These are phyloP conservation scores for Agrotis segetum DNA, from an alignment of 2,888 invertebrate species.

Conservation along the genomic window DNA sequence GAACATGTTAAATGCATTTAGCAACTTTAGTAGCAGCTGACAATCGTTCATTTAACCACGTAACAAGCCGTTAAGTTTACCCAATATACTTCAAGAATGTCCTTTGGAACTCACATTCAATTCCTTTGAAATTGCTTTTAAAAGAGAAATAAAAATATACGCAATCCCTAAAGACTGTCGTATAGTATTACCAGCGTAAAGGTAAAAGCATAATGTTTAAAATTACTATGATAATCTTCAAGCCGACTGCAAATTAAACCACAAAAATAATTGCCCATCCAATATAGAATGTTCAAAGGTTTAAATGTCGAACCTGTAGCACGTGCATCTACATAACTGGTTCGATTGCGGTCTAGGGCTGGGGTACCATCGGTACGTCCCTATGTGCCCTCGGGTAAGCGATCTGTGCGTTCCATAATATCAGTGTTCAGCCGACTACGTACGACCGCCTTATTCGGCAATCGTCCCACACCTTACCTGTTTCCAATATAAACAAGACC, in stretches of 20 bases:
- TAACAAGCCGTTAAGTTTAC: constrained; percentile 52
- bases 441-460: constrained; percentile 75
- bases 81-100: constrained; percentile 58
- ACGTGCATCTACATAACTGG: constrained; percentile 78
- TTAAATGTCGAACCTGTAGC: constrained; percentile 69
- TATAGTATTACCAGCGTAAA: constrained; percentile 66
- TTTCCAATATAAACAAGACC: constrained; percentile 74
- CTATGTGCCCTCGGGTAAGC: constrained; percentile 45
- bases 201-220: constrained; percentile 67
- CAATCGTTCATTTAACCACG: constrained; percentile 53
- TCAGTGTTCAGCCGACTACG: constrained; percentile 77
- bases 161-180: constrained; percentile 62
- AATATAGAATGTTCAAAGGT: constrained; percentile 75
- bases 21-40: constrained; percentile 49
- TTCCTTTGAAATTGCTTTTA: constrained; percentile 66
- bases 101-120: constrained; percentile 56
- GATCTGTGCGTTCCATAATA: constrained; percentile 71
- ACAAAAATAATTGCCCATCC: constrained; percentile 85
- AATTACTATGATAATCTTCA: constrained; percentile 78
- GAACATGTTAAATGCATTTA: constrained; percentile 42
- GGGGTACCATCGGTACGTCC: constrained; percentile 22
- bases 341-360: constrained; percentile 69
- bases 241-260: constrained; percentile 83
- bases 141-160: constrained; percentile 72
- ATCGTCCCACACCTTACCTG: constrained; percentile 85